phyloP scores from a whole-genome alignment of 2,797 vertebrate species.

The Pseudomugil gertrudae region DNA sequence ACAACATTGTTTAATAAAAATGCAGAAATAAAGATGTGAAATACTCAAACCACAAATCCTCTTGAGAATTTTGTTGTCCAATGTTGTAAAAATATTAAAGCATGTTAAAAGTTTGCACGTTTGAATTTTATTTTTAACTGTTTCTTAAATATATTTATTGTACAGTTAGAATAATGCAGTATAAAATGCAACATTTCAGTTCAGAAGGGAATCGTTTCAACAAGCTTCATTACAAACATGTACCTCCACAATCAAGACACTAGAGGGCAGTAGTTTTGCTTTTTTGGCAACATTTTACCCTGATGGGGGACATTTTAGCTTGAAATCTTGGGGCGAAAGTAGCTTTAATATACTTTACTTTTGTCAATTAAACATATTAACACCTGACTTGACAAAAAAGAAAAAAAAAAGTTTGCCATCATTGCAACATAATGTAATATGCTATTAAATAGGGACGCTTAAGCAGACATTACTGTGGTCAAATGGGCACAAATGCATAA shows the following conservation, averaged over 20 bases:
- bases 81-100: neutral
- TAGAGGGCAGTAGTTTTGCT: conserved; percentile 80
- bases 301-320: conserved; percentile 43
- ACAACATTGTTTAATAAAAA: conserved; percentile 81
- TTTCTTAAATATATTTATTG: conserved; percentile 83
- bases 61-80: conserved; percentile 31
- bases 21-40: conserved; percentile 82
- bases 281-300: conserved; percentile 76
- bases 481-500: conserved; percentile 34
- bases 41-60: conserved; percentile 74
- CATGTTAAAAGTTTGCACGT: conserved; percentile 48
- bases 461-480: conserved; percentile 25
- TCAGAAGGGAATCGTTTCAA: conserved; percentile 34
- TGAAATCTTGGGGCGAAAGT: conserved; percentile 41
- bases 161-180: conserved; percentile 79
- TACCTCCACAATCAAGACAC: conserved; percentile 64
- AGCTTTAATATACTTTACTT: conserved; percentile 46
- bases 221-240: conserved; percentile 54
- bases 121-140: conserved; percentile 75
- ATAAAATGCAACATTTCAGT: conserved; percentile 70
- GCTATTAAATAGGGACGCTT: conserved; percentile 32
- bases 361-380: conserved; percentile 50
- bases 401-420: conserved; percentile 54
- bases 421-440: conserved; percentile 30
- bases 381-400: conserved; percentile 24